These are phyloP conservation scores for Pogonomyrmex californicus DNA, from an alignment of 1,140 invertebrate species.

Conservation along the genomic window DNA sequence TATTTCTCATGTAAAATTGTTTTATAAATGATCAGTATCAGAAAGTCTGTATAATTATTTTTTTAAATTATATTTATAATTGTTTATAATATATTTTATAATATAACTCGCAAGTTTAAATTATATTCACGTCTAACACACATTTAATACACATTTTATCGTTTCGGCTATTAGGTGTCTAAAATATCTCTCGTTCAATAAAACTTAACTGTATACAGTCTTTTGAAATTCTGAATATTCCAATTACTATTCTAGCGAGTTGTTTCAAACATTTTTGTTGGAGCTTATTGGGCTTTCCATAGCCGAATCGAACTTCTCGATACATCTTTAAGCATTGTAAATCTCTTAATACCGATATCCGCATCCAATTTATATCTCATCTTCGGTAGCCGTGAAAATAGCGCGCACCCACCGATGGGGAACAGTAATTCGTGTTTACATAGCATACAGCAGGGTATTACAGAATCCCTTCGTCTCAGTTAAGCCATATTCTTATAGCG, in stretches of 20 bases:
- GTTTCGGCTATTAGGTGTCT: background rate
- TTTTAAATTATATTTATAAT: background rate
- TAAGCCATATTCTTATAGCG: constrained; percentile 68
- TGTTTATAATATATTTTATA: background rate
- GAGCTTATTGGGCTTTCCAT: constrained; percentile 4
- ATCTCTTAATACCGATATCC: constrained; percentile 62
- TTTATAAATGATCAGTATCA: background rate
- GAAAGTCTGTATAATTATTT: constrained; percentile 2
- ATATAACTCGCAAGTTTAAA: background rate
- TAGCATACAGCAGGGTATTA: constrained; percentile 62
- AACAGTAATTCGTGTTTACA: constrained; percentile 66
- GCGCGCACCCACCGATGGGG: constrained; percentile 39
- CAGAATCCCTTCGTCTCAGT: constrained; percentile 66
- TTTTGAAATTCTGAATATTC: background rate
- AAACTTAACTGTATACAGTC: background rate
- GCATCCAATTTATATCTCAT: constrained; percentile 62
- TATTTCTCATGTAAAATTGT: background rate
- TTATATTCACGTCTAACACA: background rate
- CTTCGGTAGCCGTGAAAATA: constrained; percentile 48
- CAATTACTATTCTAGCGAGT: constrained; percentile 28
- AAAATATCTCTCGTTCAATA: background rate
- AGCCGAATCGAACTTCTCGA: constrained; percentile 38
- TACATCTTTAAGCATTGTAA: constrained; percentile 47
- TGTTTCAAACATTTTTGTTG: constrained; percentile 16
- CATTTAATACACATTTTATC: background rate